Evolutionary conservation across 2,113 vertebrate genomes (phyloP).

Genomic region (Zapus hudsonius): DNA sequence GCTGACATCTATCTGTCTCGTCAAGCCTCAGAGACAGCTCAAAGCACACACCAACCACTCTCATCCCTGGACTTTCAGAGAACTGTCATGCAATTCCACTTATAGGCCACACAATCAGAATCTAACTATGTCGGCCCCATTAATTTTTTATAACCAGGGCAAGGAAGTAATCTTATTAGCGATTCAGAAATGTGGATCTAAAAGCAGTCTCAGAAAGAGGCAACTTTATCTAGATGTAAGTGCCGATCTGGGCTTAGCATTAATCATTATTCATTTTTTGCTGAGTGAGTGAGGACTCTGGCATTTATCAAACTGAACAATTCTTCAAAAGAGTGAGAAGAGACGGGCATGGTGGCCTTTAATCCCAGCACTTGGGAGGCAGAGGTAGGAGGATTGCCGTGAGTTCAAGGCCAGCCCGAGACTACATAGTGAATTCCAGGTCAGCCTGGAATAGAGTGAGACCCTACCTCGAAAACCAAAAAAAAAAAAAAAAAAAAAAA

Average conservation of each 20-base stretch:
- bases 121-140: neutral
- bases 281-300: neutral
- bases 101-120: slow-evolving; percentile 10
- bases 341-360: too few relatives aligned
- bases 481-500: too few relatives aligned
- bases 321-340: slow-evolving; percentile 1
- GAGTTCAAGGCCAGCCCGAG: too few relatives aligned
- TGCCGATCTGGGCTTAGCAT: neutral
- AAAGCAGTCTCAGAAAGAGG: neutral
- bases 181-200: slow-evolving; percentile 10
- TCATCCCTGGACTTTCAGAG: neutral
- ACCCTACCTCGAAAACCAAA: too few relatives aligned
- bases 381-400: too few relatives aligned
- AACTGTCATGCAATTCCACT: slow-evolving; percentile 2
- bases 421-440: too few relatives aligned
- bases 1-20: neutral
- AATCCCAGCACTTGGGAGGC: too few relatives aligned
- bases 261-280: slow-evolving; percentile 27
- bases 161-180: slow-evolving; percentile 38
- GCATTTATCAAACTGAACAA: slow-evolving; percentile 35
- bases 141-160: slow-evolving; percentile 35
- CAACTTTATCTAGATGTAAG: slow-evolving; percentile 33
- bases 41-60: neutral
- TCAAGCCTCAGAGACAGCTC: neutral
- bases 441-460: too few relatives aligned